Evolutionary conservation across 2,888 invertebrate species (phyloP).

Genomic region (Pristionchus arcanus): DNA sequence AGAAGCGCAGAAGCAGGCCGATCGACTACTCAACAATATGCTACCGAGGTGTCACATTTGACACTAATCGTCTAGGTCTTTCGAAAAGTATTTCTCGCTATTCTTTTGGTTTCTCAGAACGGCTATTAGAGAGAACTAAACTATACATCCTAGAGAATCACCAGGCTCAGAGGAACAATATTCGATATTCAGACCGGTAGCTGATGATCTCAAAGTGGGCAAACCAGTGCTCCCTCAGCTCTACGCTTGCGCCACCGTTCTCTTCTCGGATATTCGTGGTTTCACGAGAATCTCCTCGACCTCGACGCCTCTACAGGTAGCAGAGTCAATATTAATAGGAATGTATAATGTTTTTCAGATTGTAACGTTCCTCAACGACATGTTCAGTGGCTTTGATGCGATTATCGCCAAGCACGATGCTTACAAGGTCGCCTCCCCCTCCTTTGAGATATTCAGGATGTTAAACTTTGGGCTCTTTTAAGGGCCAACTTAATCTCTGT

Average conservation of each 20-base stretch:
- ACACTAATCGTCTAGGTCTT: not conserved
- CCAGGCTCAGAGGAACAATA: too few relatives aligned
- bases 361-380: constrained; percentile 78
- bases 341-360: constrained; percentile 60
- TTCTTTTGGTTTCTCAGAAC: too few relatives aligned
- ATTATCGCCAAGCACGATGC: constrained; percentile 79
- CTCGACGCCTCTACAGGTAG: constrained; percentile 76
- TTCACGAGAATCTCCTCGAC: constrained; percentile 78
- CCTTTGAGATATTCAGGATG: too few relatives aligned
- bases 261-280: constrained; percentile 77
- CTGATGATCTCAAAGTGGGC: constrained; percentile 77
- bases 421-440: too few relatives aligned
- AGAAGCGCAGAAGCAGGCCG: constrained; percentile 78
- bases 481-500: too few relatives aligned
- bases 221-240: constrained; percentile 77
- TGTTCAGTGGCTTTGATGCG: constrained; percentile 78
- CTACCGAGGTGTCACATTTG: constrained; percentile 68
- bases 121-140: too few relatives aligned
- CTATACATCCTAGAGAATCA: too few relatives aligned
- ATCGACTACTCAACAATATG: constrained; percentile 78
- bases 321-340: not conserved
- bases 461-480: too few relatives aligned
- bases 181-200: constrained; percentile 71
- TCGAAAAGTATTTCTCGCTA: not conserved
- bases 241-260: constrained; percentile 76